phyloP scores from a whole-genome alignment of 2,113 vertebrate species.

The Pseudonaja textilis region DNA sequence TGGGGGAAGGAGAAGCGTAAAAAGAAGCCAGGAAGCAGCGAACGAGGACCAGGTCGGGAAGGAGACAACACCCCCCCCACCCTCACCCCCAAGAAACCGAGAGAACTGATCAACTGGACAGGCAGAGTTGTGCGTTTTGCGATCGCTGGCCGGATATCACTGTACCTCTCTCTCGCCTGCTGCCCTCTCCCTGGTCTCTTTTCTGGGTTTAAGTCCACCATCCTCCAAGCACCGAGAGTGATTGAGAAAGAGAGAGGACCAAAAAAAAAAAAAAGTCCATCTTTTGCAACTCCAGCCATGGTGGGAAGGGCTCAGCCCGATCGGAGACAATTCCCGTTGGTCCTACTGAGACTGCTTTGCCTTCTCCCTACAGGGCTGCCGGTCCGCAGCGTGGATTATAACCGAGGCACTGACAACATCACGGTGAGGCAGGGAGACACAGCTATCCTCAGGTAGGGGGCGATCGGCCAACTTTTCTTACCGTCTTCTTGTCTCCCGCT shows the following conservation, averaged over 20 bases:
- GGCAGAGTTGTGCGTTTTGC: background rate
- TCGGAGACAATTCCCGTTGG: constrained; percentile 90
- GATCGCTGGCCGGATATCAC: background rate
- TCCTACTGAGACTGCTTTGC: constrained; percentile 96
- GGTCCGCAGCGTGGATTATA: constrained; percentile 98
- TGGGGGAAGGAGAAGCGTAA: background rate
- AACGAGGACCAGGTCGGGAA: background rate
- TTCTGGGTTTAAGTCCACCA: constrained; percentile 26
- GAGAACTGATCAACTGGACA: background rate
- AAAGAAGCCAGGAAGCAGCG: background rate
- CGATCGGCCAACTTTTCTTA: constrained; percentile 60
- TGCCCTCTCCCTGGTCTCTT: background rate
- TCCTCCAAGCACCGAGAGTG: constrained; percentile 27
- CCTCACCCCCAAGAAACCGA: background rate
- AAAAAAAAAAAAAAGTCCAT: constrained; percentile 23
- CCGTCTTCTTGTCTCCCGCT: background rate
- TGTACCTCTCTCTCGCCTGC: background rate
- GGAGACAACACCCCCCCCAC: too few species aligned
- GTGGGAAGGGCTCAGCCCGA: constrained; percentile 85
- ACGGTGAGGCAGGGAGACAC: constrained; percentile 99
- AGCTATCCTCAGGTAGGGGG: constrained; percentile 95
- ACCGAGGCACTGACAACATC: constrained; percentile 98
- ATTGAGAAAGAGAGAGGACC: constrained; percentile 29
- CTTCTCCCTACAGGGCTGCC: constrained; percentile 99
- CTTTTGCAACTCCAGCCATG: constrained; percentile 78